These are phyloP conservation scores for Cerastoderma edule DNA, from an alignment of 2,888 invertebrate species.

Conservation along the genomic window DNA sequence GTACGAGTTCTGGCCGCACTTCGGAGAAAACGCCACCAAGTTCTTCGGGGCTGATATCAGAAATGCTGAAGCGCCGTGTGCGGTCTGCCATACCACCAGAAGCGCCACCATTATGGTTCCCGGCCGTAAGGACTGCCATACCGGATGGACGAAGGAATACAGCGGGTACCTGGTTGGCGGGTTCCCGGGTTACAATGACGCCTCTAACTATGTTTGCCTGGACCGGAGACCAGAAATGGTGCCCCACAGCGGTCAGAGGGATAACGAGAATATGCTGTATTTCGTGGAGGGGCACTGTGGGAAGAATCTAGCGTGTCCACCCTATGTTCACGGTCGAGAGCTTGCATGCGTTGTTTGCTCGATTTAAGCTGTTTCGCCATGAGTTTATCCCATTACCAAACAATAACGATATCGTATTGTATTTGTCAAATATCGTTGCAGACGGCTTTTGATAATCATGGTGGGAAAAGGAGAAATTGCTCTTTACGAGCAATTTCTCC, in stretches of 20 bases:
- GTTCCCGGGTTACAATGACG: slow-evolving; percentile 1
- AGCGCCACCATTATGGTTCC: slow-evolving; percentile 38
- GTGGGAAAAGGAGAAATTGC: too few relatives aligned
- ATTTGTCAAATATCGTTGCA: too few relatives aligned
- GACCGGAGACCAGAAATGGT: slow-evolving; percentile 44
- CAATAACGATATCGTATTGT: too few relatives aligned
- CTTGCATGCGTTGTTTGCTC: slow-evolving; percentile 51
- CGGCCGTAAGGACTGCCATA: slow-evolving; percentile 32
- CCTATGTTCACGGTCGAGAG: slow-evolving; percentile 42
- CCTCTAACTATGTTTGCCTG: slow-evolving; percentile 33
- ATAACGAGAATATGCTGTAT: slow-evolving; percentile 36
- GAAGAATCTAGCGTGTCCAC: slow-evolving; percentile 41
- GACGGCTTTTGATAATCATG: too few relatives aligned
- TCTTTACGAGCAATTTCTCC: too few relatives aligned
- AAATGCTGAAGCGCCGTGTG: slow-evolving; percentile 34
- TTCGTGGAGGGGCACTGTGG: slow-evolving; percentile 44
- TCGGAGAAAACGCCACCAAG: not conserved
- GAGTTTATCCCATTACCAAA: too few relatives aligned
- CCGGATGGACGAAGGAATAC: slow-evolving; percentile 40
- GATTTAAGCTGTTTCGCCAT: not conserved
- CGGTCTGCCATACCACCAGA: slow-evolving; percentile 22
- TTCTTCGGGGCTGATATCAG: slow-evolving; percentile 30
- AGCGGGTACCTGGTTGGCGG: slow-evolving; percentile 30
- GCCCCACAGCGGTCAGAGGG: slow-evolving; percentile 6
- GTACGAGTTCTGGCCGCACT: slow-evolving; percentile 28